Evolutionary conservation across 37 sponge, comb jelly and placozoan genomes (phyloP), one percentile per base, ranked within the genome.

Genomic region (Crambe crambe): DNA sequence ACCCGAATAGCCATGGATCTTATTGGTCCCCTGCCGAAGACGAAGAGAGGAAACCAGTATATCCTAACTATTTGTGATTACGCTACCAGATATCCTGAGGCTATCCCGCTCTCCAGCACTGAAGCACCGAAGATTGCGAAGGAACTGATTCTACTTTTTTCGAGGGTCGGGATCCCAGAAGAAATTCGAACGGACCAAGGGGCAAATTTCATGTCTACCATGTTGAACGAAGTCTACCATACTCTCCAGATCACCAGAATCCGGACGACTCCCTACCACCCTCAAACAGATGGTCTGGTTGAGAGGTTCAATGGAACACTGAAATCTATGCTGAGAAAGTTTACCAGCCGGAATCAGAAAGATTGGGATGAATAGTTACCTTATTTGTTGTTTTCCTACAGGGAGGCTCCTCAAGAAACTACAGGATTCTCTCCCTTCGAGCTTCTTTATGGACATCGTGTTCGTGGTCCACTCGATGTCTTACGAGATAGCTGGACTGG

Each of bases 341-440:
- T 82, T n/a, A 77, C n/a, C 74, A 79, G 21, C 72, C 81, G 87
- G 81, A 82, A n/a, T n/a, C n/a, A n/a, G n/a, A n/a, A n/a, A n/a
- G n/a, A n/a, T n/a, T n/a, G n/a, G n/a, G n/a, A n/a, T n/a, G 42
- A 68, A 42, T 62, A 62, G 27, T 34, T 77, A 42, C 83, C 83
- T 10, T 76, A 70, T 51, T 43, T 88, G 36, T 41, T 88, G 6
- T 88, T 88, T 77, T 78, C 89, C 22, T 81, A 76, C 35, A 35
- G 77, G 10, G 88, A 81, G 57, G 76, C 65, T 26, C 83, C 78
- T 12, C 89, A 88, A 41, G 83, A 56, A 22, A n/a, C n/a, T n/a
- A n/a, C n/a, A n/a, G n/a, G n/a, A n/a, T n/a, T n/a, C n/a, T n/a
- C n/a, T n/a, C n/a, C 86, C 0, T 77, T 85, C 57, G 80, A 85